Base-by-base conservation (phyloP, 2,113 vertebrate genomes). In the Pyrgilauda ruficollis region DNA sequence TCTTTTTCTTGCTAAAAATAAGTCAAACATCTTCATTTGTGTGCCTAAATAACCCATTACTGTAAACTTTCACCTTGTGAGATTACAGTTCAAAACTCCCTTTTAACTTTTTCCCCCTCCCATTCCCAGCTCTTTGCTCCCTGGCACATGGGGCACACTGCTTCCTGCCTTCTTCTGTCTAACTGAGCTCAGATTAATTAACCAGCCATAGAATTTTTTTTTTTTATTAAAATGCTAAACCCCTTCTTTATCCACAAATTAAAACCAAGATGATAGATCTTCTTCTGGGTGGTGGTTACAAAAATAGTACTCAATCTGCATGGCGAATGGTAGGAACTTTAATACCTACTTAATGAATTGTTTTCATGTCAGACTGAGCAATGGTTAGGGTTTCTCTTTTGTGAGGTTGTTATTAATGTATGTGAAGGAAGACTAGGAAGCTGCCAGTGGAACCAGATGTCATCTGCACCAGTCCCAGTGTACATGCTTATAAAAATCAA, bases 1-100 rank as follows among this genome's bases (percentile, higher is more conserved):
- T 80, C 87, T 87, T 41, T 26, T 86, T 77, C 55, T 58, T 33
- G 31, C 64, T 95, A 84, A 94, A 95, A 91, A 53, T 56, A 96
- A 84, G n/a, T 13, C 72, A 53, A 70, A 67, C 11, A 13, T 66
- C 84, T 91, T 90, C 3, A 3, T 89, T 24, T 73, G 53, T 2
- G 1, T 86, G 61, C 64, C 84, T 81, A 30, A 94, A 87, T 24
- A 94, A 37, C 50, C 21, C 33, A 14, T 13, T 81, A 62, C 64
- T 87, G 47, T 74, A 44, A 80, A 46, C 26, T 89, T 67, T 86
- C 0, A 0, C 80, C 55, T 84, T 70, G 59, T 84, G 87, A 90
- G 83, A 85, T 88, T 47, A 91, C 64, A 89, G 64, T 74, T 84
- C 80, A 89, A 91, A 89, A 91, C 31, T 27, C 2, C 3, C 55